phyloP scores from a whole-genome alignment of 2,113 vertebrate species.

The Empidonax alnorum region DNA sequence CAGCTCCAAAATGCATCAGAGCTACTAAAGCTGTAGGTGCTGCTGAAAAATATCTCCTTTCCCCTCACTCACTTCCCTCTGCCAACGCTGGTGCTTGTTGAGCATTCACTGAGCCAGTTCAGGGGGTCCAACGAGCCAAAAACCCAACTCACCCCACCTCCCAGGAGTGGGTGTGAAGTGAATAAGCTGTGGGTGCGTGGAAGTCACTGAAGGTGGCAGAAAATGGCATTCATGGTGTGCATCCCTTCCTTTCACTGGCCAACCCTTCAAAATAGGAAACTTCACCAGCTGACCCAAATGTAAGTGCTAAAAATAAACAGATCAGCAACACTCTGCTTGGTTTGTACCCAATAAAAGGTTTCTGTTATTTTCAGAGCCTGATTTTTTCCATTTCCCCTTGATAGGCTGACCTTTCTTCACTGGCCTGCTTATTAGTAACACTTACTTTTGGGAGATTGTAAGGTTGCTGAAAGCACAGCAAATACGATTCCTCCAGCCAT shows the following conservation, averaged over 20 bases:
- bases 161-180: neutral
- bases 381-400: slow-evolving; percentile 32
- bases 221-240: neutral
- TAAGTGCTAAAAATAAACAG: neutral
- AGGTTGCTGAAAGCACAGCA: slow-evolving; percentile 48
- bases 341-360: slow-evolving; percentile 22
- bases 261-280: neutral
- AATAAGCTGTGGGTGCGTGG: neutral
- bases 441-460: slow-evolving; percentile 56
- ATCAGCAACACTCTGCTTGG: neutral
- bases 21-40: neutral
- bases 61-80: neutral
- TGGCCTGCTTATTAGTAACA: slow-evolving; percentile 32
- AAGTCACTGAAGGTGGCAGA: neutral
- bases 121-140: neutral
- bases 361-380: neutral
- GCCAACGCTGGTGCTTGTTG: neutral
- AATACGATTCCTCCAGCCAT: slow-evolving; percentile 66
- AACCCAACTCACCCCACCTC: neutral
- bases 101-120: neutral
- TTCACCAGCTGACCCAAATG: neutral
- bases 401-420: neutral
- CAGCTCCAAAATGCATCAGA: neutral
- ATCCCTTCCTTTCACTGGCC: neutral
- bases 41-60: neutral